Evolutionary conservation across 2,113 vertebrate species (phyloP), one percentile per base, ranked within the genome.

Genomic region (Poecile atricapillus): DNA sequence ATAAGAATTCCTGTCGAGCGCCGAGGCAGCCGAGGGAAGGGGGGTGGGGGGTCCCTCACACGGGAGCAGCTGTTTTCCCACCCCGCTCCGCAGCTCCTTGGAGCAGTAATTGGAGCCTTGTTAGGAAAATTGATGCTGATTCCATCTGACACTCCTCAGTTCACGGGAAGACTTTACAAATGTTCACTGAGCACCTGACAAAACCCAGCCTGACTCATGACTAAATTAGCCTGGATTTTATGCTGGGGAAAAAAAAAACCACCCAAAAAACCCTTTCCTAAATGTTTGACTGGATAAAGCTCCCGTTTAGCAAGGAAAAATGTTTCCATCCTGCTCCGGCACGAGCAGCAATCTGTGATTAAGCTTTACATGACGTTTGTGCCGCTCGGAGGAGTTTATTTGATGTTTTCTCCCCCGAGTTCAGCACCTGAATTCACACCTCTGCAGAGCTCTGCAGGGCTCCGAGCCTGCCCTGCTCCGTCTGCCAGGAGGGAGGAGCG

Each of bases 151-250:
- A 56, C 82, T 69, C 88, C 91, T 92, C 91, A 73, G 91, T 91
- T 94, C 95, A 58, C 3, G 62, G 95, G 68, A 76, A 97, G 87
- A 79, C 87, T 96, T 87, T 70, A 86, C 92, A 89, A 97, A 93
- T 65, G 87, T 78, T 97, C 96, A 85, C 52, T 92, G 94, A 97
- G 44, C 93, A 97, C 95, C 95, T 95, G 97, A 97, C 93, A 94
- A 86, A 97, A 96, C 27, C 75, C 93, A 94, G 95, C 80, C 90
- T 96, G 97, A 97, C 96, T 97, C 96, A 90, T 28, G 89, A 81
- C 94, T 90, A 84, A 92, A 95, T 96, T 93, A 96, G 75, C 95
- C 84, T 31, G 77, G 49, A 89, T 94, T 96, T 93, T 90, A 90
- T 81, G 82, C 91, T 83, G 65, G 64, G 9, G 9, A 16, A 31